Evolutionary conservation across 2,888 invertebrate species (phyloP).

Genomic region (Hyppa rectilinea): DNA sequence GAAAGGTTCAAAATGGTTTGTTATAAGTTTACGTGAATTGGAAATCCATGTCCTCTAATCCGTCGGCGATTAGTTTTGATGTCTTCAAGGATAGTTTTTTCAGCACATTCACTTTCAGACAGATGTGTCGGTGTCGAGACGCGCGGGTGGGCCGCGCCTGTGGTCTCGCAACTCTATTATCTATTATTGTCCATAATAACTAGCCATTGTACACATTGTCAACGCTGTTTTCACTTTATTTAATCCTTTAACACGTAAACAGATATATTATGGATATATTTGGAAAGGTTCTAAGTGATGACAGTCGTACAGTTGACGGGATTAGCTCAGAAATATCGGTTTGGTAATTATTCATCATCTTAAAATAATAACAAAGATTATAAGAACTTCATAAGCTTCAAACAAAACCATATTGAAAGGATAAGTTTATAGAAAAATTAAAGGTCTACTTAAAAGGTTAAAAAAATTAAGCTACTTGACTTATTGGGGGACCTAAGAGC

Average conservation of each 20-base stretch:
- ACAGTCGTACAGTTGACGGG: conserved; percentile 22
- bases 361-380: conserved; percentile 10
- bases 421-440: neutral
- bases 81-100: conserved; percentile 83
- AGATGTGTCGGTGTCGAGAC: conserved; percentile 85
- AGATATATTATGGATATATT: conserved; percentile 81
- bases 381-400: neutral
- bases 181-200: conserved; percentile 80
- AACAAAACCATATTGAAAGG: neutral
- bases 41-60: conserved; percentile 78
- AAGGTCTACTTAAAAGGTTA: neutral
- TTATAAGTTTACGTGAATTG: conserved; percentile 27
- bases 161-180: conserved; percentile 71
- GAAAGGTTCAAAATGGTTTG: conserved; percentile 27
- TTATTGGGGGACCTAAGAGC: neutral
- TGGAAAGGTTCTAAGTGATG: conserved; percentile 48
- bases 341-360: conserved; percentile 11
- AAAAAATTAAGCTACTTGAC: neutral
- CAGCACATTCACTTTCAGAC: conserved; percentile 84
- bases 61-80: conserved; percentile 89
- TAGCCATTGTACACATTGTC: conserved; percentile 83
- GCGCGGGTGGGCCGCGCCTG: conserved; percentile 83
- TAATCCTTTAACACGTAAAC: conserved; percentile 85
- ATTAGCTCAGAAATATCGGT: conserved; percentile 22
- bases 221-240: conserved; percentile 87